A percentile compares a stretch with the other conserved stretches of the same genome.
Conservation (phyloP, 37 sponge, comb jelly and placozoan species). For the Axinella damicornis region DNA sequence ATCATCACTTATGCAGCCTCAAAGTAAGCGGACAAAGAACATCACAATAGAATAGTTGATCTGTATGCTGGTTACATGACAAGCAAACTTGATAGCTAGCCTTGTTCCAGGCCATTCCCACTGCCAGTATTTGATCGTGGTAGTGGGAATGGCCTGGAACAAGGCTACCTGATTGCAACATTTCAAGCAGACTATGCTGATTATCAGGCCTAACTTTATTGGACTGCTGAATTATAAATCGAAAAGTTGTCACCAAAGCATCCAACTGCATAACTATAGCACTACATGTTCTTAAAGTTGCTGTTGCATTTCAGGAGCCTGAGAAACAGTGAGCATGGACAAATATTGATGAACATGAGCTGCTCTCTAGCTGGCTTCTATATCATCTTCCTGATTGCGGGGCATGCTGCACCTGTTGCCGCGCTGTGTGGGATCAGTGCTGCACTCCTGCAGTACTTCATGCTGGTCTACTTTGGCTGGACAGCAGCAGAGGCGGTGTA, state of each 20-base stretch:
- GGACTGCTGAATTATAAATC: background rate
- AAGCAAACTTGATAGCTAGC: too few relatives aligned
- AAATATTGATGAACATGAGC: slow-evolving; percentile 67
- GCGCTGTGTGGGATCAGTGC: slow-evolving; percentile 53
- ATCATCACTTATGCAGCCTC: slow-evolving; percentile 42
- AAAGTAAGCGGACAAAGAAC: slow-evolving; percentile 66
- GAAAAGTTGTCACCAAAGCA: background rate
- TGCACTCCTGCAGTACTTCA: slow-evolving; percentile 71
- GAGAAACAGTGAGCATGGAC: slow-evolving; percentile 11
- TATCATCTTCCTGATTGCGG: slow-evolving; percentile 48
- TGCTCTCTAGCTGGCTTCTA: slow-evolving; percentile 64
- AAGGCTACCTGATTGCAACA: too few relatives aligned
- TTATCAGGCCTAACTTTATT: too few relatives aligned
- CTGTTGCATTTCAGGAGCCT: slow-evolving; percentile 49
- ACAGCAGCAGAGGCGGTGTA: slow-evolving; percentile 63
- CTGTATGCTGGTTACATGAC: too few relatives aligned
- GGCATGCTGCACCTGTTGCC: slow-evolving; percentile 6
- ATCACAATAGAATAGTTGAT: background rate
- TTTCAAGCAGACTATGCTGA: too few relatives aligned
- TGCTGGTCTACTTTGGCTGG: slow-evolving; percentile 71
- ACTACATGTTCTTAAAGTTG: background rate
- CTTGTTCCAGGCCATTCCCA: too few relatives aligned
- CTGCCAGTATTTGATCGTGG: too few relatives aligned
- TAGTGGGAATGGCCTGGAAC: too few relatives aligned
- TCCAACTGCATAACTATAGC: background rate